phyloP scores from a whole-genome alignment of 2,113 vertebrate genomes.

The Saccopteryx bilineata region DNA sequence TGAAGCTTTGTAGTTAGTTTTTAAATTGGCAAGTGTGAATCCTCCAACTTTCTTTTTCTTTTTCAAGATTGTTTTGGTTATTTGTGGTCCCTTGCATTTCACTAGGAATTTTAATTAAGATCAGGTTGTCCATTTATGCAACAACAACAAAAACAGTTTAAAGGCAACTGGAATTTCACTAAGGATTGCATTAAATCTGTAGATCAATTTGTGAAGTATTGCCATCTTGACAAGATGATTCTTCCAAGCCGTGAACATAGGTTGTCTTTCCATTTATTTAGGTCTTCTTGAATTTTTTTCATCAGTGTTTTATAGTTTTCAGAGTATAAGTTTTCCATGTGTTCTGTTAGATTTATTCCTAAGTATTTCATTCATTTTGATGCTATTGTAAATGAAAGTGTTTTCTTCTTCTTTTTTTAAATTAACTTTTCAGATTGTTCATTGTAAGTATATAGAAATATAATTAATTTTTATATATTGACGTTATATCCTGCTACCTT shows the following conservation, averaged over 20 bases:
- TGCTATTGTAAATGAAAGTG: neutral
- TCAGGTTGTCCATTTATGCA: neutral
- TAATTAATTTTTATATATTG: neutral
- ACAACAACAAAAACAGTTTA: neutral
- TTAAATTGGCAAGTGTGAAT: constrained; percentile 5
- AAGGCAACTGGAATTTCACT: neutral
- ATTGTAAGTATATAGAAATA: neutral
- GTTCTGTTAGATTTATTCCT: neutral
- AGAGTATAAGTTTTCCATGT: neutral
- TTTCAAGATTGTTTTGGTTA: neutral
- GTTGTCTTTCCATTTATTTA: neutral
- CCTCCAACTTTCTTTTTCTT: neutral
- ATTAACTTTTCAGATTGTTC: constrained; percentile 8
- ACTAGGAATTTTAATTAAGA: neutral
- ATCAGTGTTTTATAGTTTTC: neutral
- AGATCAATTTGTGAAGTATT: neutral
- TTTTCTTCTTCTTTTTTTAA: neutral
- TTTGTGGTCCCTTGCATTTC: neutral
- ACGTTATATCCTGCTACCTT: neutral
- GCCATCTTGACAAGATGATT: neutral
- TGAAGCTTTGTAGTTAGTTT: neutral
- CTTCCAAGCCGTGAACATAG: neutral
- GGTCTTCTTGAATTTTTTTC: neutral
- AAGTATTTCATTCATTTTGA: constrained; percentile 15
- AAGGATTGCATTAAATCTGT: neutral